Percentiles rank a stretch among this genome's conserved stretches.
phyloP scores from a whole-genome alignment of 2,797 vertebrate species.

The Botia almorhae region DNA sequence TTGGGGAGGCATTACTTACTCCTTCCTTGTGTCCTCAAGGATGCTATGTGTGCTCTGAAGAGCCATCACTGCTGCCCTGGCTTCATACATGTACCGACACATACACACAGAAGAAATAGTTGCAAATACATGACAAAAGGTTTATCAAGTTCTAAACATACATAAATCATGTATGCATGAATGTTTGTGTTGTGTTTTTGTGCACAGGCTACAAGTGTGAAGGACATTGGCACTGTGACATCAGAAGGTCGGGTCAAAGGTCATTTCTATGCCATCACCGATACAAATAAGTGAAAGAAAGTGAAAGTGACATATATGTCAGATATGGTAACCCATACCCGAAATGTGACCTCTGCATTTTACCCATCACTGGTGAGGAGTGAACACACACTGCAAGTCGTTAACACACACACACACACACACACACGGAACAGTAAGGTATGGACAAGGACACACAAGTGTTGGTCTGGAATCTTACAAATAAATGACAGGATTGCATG shows the following conservation, averaged over 20 bases:
- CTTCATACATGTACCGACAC: conserved; percentile 76
- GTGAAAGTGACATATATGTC: conserved; percentile 68
- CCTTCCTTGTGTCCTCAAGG: conserved; percentile 66
- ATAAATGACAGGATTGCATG: neutral
- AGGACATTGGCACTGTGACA: conserved; percentile 76
- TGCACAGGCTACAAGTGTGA: conserved; percentile 70
- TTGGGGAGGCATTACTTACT: conserved; percentile 81
- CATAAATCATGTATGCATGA: neutral
- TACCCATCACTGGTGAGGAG: no score
- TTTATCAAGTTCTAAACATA: neutral
- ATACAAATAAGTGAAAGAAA: conserved; percentile 73
- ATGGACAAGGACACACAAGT: neutral
- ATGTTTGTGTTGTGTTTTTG: conserved; percentile 6
- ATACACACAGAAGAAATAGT: neutral
- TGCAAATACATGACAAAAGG: neutral
- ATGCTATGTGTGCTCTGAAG: conserved; percentile 77
- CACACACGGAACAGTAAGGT: conserved; percentile 62
- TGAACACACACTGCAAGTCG: no score
- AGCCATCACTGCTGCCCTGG: conserved; percentile 70
- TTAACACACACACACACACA: neutral
- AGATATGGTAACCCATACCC: no score
- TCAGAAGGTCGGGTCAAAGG: conserved; percentile 83
- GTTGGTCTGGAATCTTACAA: no score
- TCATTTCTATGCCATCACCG: conserved; percentile 87
- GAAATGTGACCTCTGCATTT: no score